Base-by-base conservation (phyloP, 2,113 vertebrate genomes). In the Carassius gibelio region DNA sequence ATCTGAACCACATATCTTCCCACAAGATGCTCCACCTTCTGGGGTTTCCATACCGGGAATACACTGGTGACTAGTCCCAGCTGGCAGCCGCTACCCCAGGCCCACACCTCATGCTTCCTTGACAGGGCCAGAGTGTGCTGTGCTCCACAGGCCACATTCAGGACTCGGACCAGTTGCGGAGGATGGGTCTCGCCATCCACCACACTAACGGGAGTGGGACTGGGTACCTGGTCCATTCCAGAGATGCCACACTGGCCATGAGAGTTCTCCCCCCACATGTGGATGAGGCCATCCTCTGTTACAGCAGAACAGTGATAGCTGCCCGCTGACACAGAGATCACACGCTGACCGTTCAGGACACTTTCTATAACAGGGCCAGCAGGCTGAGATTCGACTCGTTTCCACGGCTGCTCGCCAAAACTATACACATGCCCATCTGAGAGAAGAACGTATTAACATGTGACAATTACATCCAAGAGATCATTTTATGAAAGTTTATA, bases 1-100 rank as follows among this genome's bases (percentile, higher is more conserved):
- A 99, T 94, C 91, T 99, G 98, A 62, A 99, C 94, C 85, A 99
- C 98, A 48, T 96, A 92, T 0, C 97, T 95, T 55, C 97, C 97
- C 68, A 97, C 94, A 87, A 99, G 94, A 88, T 99, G 96, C 85
- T 99, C 97, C 52, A 99, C 96, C 89, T 97, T 98, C 88, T 97
- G 96, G 0, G 98, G 96, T 90, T 92, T 97, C 87, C 93, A 96
- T 75, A 99, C 96, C 0, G 97, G 97, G 89, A 97, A 98, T 81
- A 93, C 87, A n/a, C 89, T 95, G 9, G 96, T 97, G 86, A 98
- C 95, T 89, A 99, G 95, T 14, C 98, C 98, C 0, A 99, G 93
- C 89, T 99, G 98, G 91, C 97, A 98, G 86, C 98, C 98, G 0
- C 95, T 97, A 68, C 98, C 98, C 98, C 98, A 99, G 1, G 97